Evolutionary conservation across 2,797 vertebrate genomes (phyloP).

Genomic region (Sebastes nivosus): DNA sequence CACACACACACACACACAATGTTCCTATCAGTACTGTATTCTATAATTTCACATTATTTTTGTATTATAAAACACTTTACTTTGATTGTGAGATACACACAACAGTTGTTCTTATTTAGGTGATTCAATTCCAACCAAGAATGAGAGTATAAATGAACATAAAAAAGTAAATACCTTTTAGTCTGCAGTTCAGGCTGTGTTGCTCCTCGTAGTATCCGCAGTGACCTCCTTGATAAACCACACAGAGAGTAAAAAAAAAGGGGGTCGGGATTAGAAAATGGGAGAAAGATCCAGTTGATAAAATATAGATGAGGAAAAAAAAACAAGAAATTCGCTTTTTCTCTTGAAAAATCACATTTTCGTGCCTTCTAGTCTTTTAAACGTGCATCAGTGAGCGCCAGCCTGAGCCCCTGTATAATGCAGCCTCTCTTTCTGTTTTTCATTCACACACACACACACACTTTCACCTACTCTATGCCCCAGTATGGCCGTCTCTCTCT

Average conservation of each 20-base stretch:
- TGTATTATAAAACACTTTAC: conserved; percentile 1
- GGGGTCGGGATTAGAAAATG: conserved; percentile 33
- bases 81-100: background rate
- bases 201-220: conserved; percentile 61
- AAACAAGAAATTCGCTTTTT: conserved; percentile 57
- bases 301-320: conserved; percentile 40
- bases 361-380: conserved; percentile 49
- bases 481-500: conserved; percentile 35
- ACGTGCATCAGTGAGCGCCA: conserved; percentile 45
- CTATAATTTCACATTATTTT: background rate
- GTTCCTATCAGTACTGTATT: background rate
- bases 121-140: background rate
- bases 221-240: conserved; percentile 71
- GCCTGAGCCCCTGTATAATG: conserved; percentile 50
- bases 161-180: conserved; percentile 70
- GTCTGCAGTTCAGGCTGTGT: conserved; percentile 44
- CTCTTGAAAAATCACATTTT: conserved; percentile 66
- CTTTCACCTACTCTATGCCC: conserved; percentile 72
- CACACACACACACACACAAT: too few relatives aligned
- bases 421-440: conserved; percentile 62
- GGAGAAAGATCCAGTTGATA: conserved; percentile 56
- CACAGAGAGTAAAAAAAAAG: conserved; percentile 40
- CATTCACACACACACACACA: conserved; percentile 54
- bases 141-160: background rate
- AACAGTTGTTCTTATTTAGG: background rate